Conservation (phyloP, 2,113 vertebrate genomes). For the Pituophis catenifer region DNA sequence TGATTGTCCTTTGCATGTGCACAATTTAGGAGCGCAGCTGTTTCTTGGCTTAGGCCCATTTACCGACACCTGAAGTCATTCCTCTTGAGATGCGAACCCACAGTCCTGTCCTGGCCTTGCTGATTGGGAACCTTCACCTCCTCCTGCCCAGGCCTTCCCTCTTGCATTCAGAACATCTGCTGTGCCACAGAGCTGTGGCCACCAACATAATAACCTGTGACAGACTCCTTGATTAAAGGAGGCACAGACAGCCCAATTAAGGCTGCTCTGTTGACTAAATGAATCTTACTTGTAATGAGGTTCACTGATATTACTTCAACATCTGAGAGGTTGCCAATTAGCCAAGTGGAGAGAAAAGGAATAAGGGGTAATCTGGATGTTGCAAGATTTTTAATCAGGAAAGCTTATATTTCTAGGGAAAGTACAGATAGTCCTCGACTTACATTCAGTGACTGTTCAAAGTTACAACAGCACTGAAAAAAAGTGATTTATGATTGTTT, state of each 20-base stretch:
- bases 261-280: neutral
- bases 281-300: neutral
- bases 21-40: neutral
- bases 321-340: neutral
- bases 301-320: neutral
- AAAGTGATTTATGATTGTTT: neutral
- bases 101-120: neutral
- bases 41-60: neutral
- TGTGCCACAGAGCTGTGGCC: no score
- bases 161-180: neutral
- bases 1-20: neutral
- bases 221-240: constrained; percentile 12
- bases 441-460: neutral
- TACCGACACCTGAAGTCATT: neutral
- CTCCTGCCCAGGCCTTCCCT: neutral
- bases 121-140: neutral
- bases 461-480: neutral
- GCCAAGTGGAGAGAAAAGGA: neutral
- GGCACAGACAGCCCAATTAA: neutral
- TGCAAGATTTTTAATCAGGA: neutral
- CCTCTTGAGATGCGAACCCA: neutral
- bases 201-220: neutral
- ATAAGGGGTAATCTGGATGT: neutral
- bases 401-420: neutral
- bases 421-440: neutral